Evolutionary conservation across 2,113 vertebrate genomes (phyloP), one percentile per base, ranked within the genome.

Genomic region (Python bivittatus): DNA sequence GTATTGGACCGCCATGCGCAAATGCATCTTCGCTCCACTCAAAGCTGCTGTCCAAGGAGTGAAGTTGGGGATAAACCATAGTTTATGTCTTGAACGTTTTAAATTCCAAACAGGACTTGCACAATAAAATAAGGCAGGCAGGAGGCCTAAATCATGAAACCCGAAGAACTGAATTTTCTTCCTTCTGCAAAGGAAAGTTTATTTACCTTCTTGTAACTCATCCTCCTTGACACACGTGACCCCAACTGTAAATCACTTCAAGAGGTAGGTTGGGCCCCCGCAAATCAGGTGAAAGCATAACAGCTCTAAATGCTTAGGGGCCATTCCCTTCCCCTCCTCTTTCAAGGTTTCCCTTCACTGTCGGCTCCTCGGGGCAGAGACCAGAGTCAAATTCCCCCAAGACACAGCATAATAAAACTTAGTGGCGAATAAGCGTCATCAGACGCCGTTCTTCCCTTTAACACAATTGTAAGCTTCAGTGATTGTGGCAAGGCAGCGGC

Each of bases 261-360:
- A 10, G 27, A n/a, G 11, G 1, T 29, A 6, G 48, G 48, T 29
- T 29, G 0, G 0, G 0, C 0, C 25, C 25, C 10, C 27, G 10
- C 60, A 72, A 33, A 33, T 2, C n/a, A 72, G n/a, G 1, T 13
- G 33, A 17, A 15, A 33, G 0, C 13, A 72, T 13, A 2, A 6
- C 5, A 0, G 2, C 7, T 72, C 7, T 38, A 72, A 72, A 38
- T 33, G 68, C 68, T 72, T 29, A 1, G n/a, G 5, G 64, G 13
- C 48, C 48, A 48, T 48, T 48, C 48, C 48, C 48, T 48, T 48
- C 48, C 4, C 48, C 48, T 48, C 48, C 48, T 48, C 48, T 48
- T 4, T 48, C 48, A 48, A 48, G 7, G 5, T 6, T 48, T 48
- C 48, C 48, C 48, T 48, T 48, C 4, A 5, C 48, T 48, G 48